Conservation (phyloP, 1,140 invertebrate species). For the Thaumetopoea pityocampa region DNA sequence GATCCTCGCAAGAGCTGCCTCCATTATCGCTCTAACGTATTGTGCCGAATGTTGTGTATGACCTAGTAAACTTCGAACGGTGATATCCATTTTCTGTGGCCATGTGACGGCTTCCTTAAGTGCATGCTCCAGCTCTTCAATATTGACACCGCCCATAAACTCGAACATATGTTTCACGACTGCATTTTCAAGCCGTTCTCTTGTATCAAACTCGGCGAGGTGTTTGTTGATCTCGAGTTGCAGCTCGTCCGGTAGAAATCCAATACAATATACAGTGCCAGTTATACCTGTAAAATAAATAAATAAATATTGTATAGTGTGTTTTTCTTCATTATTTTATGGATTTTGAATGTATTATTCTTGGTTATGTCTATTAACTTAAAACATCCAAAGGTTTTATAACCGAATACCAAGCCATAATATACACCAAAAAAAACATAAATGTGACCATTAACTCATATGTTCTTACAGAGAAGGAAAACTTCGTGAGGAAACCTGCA, state of each 20-base stretch:
- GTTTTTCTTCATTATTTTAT: too few species aligned
- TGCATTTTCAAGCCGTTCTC: conserved; percentile 31
- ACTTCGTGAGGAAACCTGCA: too few species aligned
- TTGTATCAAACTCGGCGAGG: conserved; percentile 23
- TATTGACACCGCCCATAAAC: conserved; percentile 22
- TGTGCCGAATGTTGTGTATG: conserved; percentile 38
- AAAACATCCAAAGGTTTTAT: too few species aligned
- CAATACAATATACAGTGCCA: conserved; percentile 48
- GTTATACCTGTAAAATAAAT: conserved; percentile 18
- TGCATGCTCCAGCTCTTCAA: conserved; percentile 8
- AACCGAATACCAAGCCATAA: background rate
- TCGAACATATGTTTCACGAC: conserved; percentile 33
- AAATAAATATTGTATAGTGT: too few species aligned
- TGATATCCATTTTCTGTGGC: conserved; percentile 31
- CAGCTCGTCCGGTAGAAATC: conserved; percentile 33
- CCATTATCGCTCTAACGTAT: conserved; percentile 35
- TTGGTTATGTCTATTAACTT: too few species aligned
- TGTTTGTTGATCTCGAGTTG: conserved; percentile 25
- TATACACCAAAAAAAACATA: too few species aligned
- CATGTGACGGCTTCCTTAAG: conserved; percentile 22
- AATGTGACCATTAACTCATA: too few species aligned
- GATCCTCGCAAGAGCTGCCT: conserved; percentile 31
- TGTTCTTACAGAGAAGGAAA: too few species aligned
- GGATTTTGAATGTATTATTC: too few species aligned
- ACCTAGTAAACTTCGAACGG: conserved; percentile 30